Evolutionary conservation across 1,140 invertebrate genomes (phyloP).

Genomic region (Drosophila takahashii): DNA sequence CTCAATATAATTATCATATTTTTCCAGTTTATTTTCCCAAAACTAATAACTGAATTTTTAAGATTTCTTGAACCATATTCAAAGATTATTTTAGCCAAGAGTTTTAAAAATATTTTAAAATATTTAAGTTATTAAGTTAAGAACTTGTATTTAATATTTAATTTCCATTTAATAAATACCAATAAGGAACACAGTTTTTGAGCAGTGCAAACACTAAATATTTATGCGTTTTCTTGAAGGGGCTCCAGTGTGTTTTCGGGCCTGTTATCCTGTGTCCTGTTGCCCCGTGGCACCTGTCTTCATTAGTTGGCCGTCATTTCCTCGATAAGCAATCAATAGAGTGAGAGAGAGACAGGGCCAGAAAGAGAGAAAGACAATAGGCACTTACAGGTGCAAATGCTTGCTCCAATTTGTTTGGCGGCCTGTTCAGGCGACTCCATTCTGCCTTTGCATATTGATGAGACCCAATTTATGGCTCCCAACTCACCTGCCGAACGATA

Average conservation of each 20-base stretch:
- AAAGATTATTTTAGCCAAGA: too few species aligned
- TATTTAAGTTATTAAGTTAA: too few species aligned
- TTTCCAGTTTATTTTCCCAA: too few species aligned
- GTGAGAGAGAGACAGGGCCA: not conserved
- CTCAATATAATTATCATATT: too few species aligned
- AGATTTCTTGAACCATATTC: too few species aligned
- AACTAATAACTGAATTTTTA: too few species aligned
- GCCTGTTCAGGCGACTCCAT: conserved; percentile 12
- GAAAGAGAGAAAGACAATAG: not conserved
- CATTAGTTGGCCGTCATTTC: conserved; percentile 61
- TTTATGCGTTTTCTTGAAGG: not conserved
- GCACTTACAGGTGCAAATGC: conserved; percentile 66
- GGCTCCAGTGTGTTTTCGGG: conserved; percentile 3
- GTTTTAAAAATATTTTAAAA: too few species aligned
- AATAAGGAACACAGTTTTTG: not conserved
- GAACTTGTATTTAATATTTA: too few species aligned
- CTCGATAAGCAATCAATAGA: conserved; percentile 69
- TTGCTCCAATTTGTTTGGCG: conserved; percentile 46
- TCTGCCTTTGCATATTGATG: conserved; percentile 50
- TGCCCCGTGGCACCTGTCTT: conserved; percentile 66
- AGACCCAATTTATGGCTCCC: conserved; percentile 19
- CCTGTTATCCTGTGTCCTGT: conserved; percentile 6
- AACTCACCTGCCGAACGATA: conserved; percentile 20
- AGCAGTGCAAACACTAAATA: conserved; percentile 11
- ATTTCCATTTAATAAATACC: not conserved